Conservation (phyloP, 2,888 invertebrate genomes). For the Odontocerum albicorne region DNA sequence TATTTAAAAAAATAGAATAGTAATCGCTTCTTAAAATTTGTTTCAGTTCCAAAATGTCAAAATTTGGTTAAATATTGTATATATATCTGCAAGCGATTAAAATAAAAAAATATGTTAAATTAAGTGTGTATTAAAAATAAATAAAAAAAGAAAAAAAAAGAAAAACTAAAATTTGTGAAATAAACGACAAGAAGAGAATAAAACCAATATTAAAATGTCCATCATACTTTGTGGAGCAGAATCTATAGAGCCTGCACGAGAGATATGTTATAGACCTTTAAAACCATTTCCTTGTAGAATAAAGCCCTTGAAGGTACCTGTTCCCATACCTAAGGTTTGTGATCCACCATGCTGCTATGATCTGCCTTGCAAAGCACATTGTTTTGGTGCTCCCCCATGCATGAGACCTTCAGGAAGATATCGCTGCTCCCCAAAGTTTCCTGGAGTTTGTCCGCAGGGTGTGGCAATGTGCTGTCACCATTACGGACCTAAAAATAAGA, state of each 20-base stretch:
- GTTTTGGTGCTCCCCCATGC: constrained; percentile 53
- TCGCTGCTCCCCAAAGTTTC: constrained; percentile 52
- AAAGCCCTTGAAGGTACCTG: not conserved
- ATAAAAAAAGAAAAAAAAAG: not conserved
- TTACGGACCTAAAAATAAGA: not conserved
- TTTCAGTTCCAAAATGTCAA: too few relatives aligned
- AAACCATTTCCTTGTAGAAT: constrained; percentile 5
- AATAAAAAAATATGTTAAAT: not conserved
- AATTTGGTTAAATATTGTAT: not conserved
- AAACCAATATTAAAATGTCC: constrained; percentile 8
- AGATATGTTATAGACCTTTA: constrained; percentile 2
- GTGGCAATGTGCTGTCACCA: constrained; percentile 10
- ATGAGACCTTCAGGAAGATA: constrained; percentile 53
- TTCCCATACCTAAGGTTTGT: not conserved
- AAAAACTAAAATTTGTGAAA: constrained; percentile 3
- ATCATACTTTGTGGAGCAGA: constrained; percentile 15
- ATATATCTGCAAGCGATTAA: not conserved
- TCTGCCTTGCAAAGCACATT: constrained; percentile 53
- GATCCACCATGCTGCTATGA: constrained; percentile 48
- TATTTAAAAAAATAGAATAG: too few relatives aligned
- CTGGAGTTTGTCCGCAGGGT: constrained; percentile 40
- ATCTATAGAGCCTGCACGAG: constrained; percentile 3
- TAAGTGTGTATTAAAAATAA: not conserved
- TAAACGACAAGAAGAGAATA: not conserved
- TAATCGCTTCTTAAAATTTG: too few relatives aligned